A percentile compares a stretch with the other conserved stretches of the same genome.
phyloP scores from a whole-genome alignment of 2,797 vertebrate species.

The Carduelis carduelis region DNA sequence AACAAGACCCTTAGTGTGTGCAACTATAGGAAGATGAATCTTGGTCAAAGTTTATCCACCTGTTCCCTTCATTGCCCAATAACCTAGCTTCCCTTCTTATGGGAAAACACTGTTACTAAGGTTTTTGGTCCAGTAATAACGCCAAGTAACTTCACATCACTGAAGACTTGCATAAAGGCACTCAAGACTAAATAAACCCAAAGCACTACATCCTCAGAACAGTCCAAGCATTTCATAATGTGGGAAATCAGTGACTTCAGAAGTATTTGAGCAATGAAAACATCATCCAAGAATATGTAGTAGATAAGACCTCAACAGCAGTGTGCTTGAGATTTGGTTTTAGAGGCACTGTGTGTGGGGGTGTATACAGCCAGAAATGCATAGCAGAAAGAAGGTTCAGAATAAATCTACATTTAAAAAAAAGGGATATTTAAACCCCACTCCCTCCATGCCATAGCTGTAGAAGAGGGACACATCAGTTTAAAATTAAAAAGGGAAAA shows the following conservation, averaged over 20 bases:
- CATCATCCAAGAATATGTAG: neutral
- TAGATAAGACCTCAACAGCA: neutral
- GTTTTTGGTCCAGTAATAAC: neutral
- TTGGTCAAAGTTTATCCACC: neutral
- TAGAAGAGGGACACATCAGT: conserved; percentile 40
- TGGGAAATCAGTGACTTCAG: neutral
- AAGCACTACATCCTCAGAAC: neutral
- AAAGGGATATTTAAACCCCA: neutral
- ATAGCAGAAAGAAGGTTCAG: conserved; percentile 29
- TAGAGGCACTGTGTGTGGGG: neutral
- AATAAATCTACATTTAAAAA: neutral
- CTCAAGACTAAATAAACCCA: neutral
- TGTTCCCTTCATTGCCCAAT: neutral
- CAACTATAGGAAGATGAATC: neutral
- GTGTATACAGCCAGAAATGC: neutral
- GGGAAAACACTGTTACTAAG: neutral
- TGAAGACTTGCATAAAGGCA: neutral
- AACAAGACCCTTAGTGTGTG: neutral
- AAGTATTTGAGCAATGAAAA: neutral
- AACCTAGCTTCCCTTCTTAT: neutral
- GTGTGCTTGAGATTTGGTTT: neutral
- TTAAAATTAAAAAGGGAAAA: conserved; percentile 32
- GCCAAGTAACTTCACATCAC: neutral
- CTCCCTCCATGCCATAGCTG: conserved; percentile 59
- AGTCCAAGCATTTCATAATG: neutral